Evolutionary conservation across 2,797 vertebrate species (phyloP).

Genomic region (Chaetodon trifasciatus): DNA sequence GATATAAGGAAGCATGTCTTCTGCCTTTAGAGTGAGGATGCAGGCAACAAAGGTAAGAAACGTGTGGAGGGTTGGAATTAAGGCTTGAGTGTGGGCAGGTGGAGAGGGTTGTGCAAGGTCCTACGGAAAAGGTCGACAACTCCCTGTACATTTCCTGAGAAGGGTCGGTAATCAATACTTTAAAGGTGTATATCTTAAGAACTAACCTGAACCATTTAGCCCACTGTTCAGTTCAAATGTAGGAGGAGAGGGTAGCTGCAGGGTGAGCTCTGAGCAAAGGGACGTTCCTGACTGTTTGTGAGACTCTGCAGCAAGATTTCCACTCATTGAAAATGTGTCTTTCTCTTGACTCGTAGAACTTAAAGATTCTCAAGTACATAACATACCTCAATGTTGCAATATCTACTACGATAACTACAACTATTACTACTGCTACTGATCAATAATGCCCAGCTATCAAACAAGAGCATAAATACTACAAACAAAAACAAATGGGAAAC

Average conservation of each 20-base stretch:
- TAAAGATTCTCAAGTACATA: neutral
- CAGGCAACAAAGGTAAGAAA: constrained; percentile 5
- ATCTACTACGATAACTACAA: neutral
- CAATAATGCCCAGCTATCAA: neutral
- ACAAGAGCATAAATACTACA: neutral
- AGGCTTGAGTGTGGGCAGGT: neutral
- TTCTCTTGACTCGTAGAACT: neutral
- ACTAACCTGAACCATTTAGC: neutral
- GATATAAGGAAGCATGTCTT: constrained; percentile 12
- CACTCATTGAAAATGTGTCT: neutral
- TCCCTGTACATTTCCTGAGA: constrained; percentile 2
- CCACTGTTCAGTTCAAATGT: constrained; percentile 30
- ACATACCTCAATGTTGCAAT: neutral
- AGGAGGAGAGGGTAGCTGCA: neutral
- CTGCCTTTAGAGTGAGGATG: neutral
- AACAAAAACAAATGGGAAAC: neutral
- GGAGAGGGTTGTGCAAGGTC: neutral
- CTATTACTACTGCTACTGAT: neutral
- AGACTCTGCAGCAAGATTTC: constrained; percentile 10
- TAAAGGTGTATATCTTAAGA: neutral
- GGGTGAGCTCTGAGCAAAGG: constrained; percentile 21
- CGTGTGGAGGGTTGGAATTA: neutral
- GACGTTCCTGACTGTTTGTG: neutral
- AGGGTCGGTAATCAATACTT: constrained; percentile 30
- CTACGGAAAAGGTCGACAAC: constrained; percentile 41